Percentiles rank a stretch among this genome's conserved stretches.
Evolutionary conservation across 2,797 vertebrate species (phyloP).

Genomic region (Chiroxiphia lanceolata): DNA sequence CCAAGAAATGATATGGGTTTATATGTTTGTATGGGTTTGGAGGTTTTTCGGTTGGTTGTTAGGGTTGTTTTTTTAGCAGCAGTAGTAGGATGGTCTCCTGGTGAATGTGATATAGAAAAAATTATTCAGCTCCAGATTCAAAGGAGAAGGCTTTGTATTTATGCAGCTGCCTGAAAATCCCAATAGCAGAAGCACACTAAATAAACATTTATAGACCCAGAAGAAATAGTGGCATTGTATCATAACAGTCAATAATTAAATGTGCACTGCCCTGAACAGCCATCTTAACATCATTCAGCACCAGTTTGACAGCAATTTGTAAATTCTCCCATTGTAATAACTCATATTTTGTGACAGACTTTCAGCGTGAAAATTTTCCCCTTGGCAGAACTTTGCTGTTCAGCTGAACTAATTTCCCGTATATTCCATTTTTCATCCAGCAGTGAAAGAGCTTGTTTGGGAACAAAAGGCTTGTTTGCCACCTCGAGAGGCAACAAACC

Average conservation of each 20-base stretch:
- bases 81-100: background rate
- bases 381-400: slow-evolving; percentile 8
- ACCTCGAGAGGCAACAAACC: background rate
- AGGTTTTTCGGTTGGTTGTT: background rate
- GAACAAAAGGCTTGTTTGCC: background rate
- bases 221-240: background rate
- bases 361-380: slow-evolving; percentile 4
- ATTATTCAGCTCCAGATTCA: background rate
- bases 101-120: background rate
- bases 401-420: background rate
- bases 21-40: background rate
- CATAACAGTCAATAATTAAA: slow-evolving; percentile 12
- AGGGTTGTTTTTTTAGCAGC: background rate
- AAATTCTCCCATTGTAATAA: background rate
- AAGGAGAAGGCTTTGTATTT: background rate
- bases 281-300: background rate
- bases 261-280: background rate
- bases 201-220: background rate
- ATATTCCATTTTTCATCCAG: background rate
- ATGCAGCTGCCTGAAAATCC: background rate
- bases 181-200: background rate
- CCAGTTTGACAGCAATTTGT: slow-evolving; percentile 16
- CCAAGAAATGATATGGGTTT: background rate
- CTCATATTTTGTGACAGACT: background rate
- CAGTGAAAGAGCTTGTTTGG: background rate